Base-by-base conservation (phyloP, 2,113 vertebrate genomes). In the Dinomys branickii region DNA sequence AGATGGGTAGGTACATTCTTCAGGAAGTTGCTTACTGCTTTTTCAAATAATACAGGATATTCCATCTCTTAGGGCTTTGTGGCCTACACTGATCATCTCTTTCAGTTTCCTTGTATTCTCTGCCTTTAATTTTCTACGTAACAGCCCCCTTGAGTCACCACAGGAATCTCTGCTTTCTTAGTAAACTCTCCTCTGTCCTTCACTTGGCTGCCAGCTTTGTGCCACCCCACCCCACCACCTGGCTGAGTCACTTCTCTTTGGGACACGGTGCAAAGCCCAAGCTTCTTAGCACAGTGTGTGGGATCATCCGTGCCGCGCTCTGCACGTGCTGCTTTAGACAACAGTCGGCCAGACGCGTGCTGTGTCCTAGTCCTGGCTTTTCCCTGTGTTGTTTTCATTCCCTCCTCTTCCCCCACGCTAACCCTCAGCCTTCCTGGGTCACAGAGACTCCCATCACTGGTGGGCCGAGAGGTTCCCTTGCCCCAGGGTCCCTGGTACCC, bases 61-160 rank as follows among this genome's bases (percentile, higher is more conserved):
- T 19, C 41, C 35, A 44, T 88, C 41, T 78, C 9, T 90, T 84
- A 50, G 0, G 9, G 38, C 30, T 94, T 78, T 89, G 26, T 73
- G 61, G 54, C 59, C 69, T 89, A 81, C 9, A 5, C 38, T 83
- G 14, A 67, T 52, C 20, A 81, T 75, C 50, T 75, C 80, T 90
- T 73, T 85, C n/a, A 44, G 30, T 95, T 84, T 90, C 65, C 84
- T 93, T 58, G 47, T 82, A 41, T 7, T 33, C 14, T 92, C 19
- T 85, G 22, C 38, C 35, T 85, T 89, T 93, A n/a, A 26, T 85
- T 91, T 93, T 88, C 54, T 88, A 8, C n/a, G 93, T 35, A 94
- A 56, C 59, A 95, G 38, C 30, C 7, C 30, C 20, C 33, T 54
- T 30, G 44, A 85, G 38, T 59, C n/a, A 92, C 28, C 19, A 20